Evolutionary conservation across 2,888 invertebrate species (phyloP), one percentile per base, ranked within the genome.

Genomic region (Platypus cylindrus): DNA sequence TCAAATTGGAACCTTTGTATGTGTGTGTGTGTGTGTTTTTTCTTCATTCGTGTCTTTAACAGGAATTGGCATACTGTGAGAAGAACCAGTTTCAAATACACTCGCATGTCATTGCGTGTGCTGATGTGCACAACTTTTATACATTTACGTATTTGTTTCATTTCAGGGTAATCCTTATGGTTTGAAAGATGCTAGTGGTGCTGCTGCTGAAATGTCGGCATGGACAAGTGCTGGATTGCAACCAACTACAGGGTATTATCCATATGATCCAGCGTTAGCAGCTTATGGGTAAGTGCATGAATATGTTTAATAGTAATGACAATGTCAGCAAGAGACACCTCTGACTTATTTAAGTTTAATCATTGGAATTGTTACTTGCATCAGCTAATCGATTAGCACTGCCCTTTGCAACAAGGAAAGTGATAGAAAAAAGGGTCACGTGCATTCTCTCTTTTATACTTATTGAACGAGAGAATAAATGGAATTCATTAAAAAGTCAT

Each of bases 191-290:
- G 70, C 76, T 45, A 77, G 84, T 63, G 70, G 72, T 44, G 73
- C 81, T 54, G 73, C 81, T 54, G 77, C 84, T 34, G 89, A 89
- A 63, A 86, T 87, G 84, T 77, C 83, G 44, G 85, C 87, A 52
- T 89, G 89, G 89, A 85, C 87, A 51, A 84, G 85, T 45, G 85
- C 86, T 41, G 85, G 86, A 42, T 71, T 89, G 37, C 87, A 89
- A 65, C 84, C 89, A 58, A 83, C 87, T 47, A 82, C 86, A 45
- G 86, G 85, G 55, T 89, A 89, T 71, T 87, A 89, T 70, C 85
- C 87, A 48, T 90, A 89, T 68, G 89, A 90, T 69, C 87, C 89
- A 40, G 81, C 89, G 65, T 73, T 85, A 53, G 85, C 87, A 46
- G 87, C 89, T 58, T 89, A 89, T 66, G 89, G 89, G 89, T 89